Evolutionary conservation across 2,797 vertebrate genomes (phyloP).

Genomic region (Garrulus glandarius): DNA sequence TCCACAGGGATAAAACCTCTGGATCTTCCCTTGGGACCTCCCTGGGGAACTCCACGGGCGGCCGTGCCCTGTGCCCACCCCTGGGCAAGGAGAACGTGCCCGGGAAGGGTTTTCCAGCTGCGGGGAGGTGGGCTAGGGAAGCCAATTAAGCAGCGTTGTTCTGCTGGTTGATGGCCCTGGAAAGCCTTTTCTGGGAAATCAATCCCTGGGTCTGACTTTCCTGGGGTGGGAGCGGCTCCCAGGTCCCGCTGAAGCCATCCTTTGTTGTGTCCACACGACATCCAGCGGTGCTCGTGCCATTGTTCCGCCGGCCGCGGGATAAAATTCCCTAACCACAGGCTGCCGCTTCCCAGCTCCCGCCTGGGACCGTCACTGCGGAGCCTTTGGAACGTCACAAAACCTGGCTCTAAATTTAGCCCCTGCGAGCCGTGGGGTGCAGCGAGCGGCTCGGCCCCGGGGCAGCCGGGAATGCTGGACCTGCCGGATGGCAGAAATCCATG

Average conservation of each 20-base stretch:
- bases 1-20: background rate
- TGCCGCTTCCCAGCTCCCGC: background rate
- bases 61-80: background rate
- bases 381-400: background rate
- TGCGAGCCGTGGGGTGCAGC: background rate
- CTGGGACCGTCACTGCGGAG: background rate
- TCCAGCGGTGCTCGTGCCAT: background rate
- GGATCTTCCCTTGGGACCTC: background rate
- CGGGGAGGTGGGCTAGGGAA: background rate
- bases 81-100: background rate
- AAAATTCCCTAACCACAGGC: background rate
- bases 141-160: background rate
- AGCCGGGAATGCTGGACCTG: background rate
- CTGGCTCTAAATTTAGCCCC: conserved; percentile 35
- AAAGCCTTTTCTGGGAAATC: background rate
- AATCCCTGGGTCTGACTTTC: background rate
- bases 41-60: fast-evolving
- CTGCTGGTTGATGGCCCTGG: background rate
- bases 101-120: background rate
- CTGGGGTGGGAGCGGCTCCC: background rate
- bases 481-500: background rate
- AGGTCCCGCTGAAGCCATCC: background rate
- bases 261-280: background rate
- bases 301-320: background rate
- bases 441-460: background rate